Evolutionary conservation across 2,113 vertebrate genomes (phyloP).

Genomic region (Notiomystis cincta): DNA sequence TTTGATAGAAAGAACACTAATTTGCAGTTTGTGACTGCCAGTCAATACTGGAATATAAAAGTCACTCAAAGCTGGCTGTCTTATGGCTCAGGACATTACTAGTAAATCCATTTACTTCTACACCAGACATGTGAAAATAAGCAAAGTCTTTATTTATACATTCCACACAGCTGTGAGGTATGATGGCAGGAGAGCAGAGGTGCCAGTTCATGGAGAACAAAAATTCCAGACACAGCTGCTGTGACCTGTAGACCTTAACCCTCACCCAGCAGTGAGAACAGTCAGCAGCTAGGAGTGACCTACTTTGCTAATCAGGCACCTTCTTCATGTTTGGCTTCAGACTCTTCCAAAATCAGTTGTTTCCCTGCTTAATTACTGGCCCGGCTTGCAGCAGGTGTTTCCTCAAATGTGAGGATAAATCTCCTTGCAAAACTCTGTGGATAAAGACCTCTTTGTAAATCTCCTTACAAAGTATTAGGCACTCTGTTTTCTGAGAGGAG

Average conservation of each 20-base stretch:
- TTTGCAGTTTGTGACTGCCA: not conserved
- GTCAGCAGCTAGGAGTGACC: rapidly evolving
- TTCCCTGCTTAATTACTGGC: not conserved
- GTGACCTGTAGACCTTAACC: not conserved
- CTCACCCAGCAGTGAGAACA: rapidly evolving
- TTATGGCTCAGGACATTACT: not conserved
- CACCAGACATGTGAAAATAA: not conserved
- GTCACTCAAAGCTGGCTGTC: not conserved
- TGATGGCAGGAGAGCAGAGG: not conserved
- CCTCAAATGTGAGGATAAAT: not conserved
- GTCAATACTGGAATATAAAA: not conserved
- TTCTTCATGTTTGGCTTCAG: not conserved
- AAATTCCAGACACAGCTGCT: not conserved
- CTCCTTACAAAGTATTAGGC: not conserved
- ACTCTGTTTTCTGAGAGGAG: not conserved
- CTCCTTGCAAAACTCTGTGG: not conserved
- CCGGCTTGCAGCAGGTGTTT: not conserved
- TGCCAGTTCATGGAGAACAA: not conserved
- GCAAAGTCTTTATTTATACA: not conserved
- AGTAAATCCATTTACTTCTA: not conserved
- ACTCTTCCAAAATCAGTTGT: not conserved
- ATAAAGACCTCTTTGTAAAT: not conserved
- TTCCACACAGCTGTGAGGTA: not conserved
- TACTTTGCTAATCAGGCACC: not conserved
- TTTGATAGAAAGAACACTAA: not conserved